Percentiles rank a stretch among this genome's conserved stretches.
Conservation (phyloP, 1,140 invertebrate genomes). For the Drosophila lacertosa region DNA sequence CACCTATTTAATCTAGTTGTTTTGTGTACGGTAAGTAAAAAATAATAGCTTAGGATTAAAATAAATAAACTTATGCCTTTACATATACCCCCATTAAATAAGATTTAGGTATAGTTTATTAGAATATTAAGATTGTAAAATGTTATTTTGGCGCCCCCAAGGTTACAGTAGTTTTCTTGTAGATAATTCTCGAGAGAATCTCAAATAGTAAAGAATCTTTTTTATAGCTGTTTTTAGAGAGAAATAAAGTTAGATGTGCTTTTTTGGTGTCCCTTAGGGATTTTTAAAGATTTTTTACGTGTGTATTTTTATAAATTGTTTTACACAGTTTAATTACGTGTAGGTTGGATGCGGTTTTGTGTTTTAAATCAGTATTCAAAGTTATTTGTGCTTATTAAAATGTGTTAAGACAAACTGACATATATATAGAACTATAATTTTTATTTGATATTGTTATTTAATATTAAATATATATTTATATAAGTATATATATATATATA, state of each 20-base stretch:
- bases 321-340: conserved; percentile 60
- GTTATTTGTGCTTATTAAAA: conserved; percentile 56
- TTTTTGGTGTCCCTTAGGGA: conserved; percentile 73
- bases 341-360: conserved; percentile 45
- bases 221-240: no score
- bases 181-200: no score
- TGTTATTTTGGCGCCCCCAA: no score
- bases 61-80: no score
- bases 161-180: no score
- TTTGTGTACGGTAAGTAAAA: no score
- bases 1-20: no score
- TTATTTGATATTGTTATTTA: conserved; percentile 45
- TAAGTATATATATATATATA: conserved; percentile 26
- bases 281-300: conserved; percentile 44
- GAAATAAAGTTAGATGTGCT: conserved; percentile 20
- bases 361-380: conserved; percentile 46
- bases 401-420: conserved; percentile 44
- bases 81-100: no score
- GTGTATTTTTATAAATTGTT: conserved; percentile 68
- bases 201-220: no score
- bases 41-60: no score
- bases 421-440: conserved; percentile 32
- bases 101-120: no score
- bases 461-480: conserved; percentile 54
- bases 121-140: no score